These are phyloP conservation scores for Drosophila stalkeri DNA, from an alignment of 2,888 invertebrate genomes.

Conservation along the genomic window DNA sequence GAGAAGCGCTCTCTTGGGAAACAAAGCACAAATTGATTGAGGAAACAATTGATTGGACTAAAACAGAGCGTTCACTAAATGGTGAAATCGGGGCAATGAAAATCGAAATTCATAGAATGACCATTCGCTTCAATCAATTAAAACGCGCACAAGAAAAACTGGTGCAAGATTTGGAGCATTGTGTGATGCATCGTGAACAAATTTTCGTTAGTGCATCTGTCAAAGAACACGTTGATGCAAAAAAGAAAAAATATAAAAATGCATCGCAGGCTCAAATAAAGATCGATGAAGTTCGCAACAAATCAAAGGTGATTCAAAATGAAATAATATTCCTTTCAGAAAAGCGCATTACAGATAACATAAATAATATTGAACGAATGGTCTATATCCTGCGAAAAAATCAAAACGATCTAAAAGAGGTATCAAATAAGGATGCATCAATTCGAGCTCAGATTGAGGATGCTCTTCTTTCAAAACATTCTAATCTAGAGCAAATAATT, in stretches of 20 bases:
- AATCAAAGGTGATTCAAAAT: slow-evolving; percentile 86
- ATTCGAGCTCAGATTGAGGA: slow-evolving; percentile 85
- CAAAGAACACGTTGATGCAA: slow-evolving; percentile 86
- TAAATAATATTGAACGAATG: slow-evolving; percentile 66
- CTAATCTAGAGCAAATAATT: slow-evolving; percentile 71
- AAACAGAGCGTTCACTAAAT: slow-evolving; percentile 88
- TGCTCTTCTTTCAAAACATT: slow-evolving; percentile 82
- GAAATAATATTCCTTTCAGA: slow-evolving; percentile 76
- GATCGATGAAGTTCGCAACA: slow-evolving; percentile 87
- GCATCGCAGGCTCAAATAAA: slow-evolving; percentile 87
- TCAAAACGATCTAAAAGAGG: slow-evolving; percentile 73
- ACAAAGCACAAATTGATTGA: slow-evolving; percentile 91
- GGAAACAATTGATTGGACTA: slow-evolving; percentile 89
- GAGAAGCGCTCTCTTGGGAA: slow-evolving; percentile 92
- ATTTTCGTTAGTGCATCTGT: slow-evolving; percentile 87
- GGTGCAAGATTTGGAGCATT: slow-evolving; percentile 88
- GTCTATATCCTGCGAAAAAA: slow-evolving; percentile 68
- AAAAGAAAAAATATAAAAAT: slow-evolving; percentile 84
- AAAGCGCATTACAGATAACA: slow-evolving; percentile 69
- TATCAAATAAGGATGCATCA: slow-evolving; percentile 68
- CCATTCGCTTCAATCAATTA: slow-evolving; percentile 86
- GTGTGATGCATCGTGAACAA: slow-evolving; percentile 88
- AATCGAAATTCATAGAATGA: slow-evolving; percentile 93
- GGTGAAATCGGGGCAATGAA: slow-evolving; percentile 92
- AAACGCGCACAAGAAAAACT: slow-evolving; percentile 84